Evolutionary conservation across 2,888 invertebrate genomes (phyloP).

Genomic region (Parelbella ahira): DNA sequence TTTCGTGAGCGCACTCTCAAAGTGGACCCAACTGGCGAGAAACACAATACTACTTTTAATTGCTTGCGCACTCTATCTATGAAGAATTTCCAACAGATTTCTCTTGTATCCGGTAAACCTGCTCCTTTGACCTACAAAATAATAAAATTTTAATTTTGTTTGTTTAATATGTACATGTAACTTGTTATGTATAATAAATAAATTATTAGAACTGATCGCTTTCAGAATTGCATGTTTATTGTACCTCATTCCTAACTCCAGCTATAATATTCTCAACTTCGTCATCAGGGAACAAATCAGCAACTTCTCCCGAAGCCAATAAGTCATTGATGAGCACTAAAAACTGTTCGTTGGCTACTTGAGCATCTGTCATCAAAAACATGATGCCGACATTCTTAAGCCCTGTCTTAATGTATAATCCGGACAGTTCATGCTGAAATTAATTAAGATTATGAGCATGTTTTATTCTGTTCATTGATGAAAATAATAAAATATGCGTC

Average conservation of each 20-base stretch:
- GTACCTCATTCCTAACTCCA: conserved; percentile 88
- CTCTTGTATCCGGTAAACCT: conserved; percentile 94
- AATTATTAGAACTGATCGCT: too few species aligned
- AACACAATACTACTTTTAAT: conserved; percentile 95
- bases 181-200: too few species aligned
- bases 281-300: conserved; percentile 97
- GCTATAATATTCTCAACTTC: conserved; percentile 97
- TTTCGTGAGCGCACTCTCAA: conserved; percentile 94
- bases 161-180: too few species aligned
- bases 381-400: conserved; percentile 96
- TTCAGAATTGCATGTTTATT: too few species aligned
- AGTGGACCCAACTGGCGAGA: conserved; percentile 97
- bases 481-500: too few species aligned
- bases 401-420: conserved; percentile 94
- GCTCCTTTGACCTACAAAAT: conserved; percentile 91
- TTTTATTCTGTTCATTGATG: too few species aligned
- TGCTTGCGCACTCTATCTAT: conserved; percentile 96
- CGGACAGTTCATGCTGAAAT: conserved; percentile 87
- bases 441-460: too few species aligned
- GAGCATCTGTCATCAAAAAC: conserved; percentile 98
- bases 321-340: conserved; percentile 97
- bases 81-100: conserved; percentile 99
- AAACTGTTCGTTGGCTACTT: conserved; percentile 97
- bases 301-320: conserved; percentile 96
- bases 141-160: too few species aligned